Base-by-base conservation (phyloP, 2,888 invertebrate genomes). In the Megamerina dolium region DNA sequence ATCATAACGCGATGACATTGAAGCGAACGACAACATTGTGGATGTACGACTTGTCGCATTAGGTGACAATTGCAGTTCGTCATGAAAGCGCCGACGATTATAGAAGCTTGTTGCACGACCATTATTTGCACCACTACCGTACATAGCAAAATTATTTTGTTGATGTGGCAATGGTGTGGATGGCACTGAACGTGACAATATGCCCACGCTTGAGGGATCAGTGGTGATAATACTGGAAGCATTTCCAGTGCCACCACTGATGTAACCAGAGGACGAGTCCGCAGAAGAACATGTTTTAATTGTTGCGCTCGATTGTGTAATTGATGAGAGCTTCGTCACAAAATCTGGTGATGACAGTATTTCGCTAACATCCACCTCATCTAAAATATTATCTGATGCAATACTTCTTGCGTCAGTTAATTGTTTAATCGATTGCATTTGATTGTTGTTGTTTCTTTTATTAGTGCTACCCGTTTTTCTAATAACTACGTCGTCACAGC, bases 131-230 rank as follows among this genome's bases (percentile, higher is more conserved):
- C 45, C 34, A 13, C 43, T 47, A 31, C 32, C 44, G 42, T 41
- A 18, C 26, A 36, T 40, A 16, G 53, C 45, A 38, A 54, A 54
- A 4, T 44, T 44, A 35, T 48, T 48, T 29, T 61, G 61, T 30
- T 63, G 64, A 48, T 67, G 76, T 2, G 82, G 81, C 48, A 81
- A 56, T 16, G 83, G 83, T 4, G 83, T 83, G 50, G 78, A 80
- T 17, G 83, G 83, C 35, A 83, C 83, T 10, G 83, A 84, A 21
- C 83, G 76, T 13, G 83, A 83, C 18, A 79, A 74, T 17, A 63
- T 63, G 10, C 39, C 41, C 12, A 45, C 38, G 27, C 43, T 30
- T 6, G 44, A 40, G 2, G 45, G 37, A 20, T 37, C 41, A 18
- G 43, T 36, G 5, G 45, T 46, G 19, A 45, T 42, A 14, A 48